Percentiles rank a stretch among this genome's conserved stretches.
Conservation (phyloP, 2,888 invertebrate genomes). For the Aethes cnicana region DNA sequence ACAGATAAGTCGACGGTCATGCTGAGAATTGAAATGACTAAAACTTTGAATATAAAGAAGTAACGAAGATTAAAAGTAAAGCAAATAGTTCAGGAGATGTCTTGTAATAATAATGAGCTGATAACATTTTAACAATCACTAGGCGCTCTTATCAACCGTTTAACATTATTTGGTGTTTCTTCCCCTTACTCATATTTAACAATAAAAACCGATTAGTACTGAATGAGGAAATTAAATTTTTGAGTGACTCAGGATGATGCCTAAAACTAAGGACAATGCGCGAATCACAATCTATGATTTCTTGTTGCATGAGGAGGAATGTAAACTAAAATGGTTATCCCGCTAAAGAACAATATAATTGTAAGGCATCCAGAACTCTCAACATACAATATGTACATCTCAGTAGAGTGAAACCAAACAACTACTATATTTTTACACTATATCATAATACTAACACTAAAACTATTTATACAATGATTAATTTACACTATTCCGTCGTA, state of each 20-base stretch:
- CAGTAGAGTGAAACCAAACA: conserved; percentile 37
- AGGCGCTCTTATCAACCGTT: too few species aligned
- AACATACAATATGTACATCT: conserved; percentile 48
- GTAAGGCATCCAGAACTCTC: conserved; percentile 33
- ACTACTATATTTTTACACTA: conserved; percentile 38
- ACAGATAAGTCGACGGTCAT: conserved; percentile 16
- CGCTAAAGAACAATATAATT: conserved; percentile 35
- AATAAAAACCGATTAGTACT: background rate
- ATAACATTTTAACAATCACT: too few species aligned
- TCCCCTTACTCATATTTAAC: background rate
- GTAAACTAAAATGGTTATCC: conserved; percentile 40
- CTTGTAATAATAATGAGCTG: too few species aligned
- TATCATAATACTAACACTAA: conserved; percentile 36
- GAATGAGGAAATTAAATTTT: background rate
- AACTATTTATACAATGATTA: conserved; percentile 51
- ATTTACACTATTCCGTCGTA: conserved; percentile 48
- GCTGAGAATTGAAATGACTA: conserved; percentile 10
- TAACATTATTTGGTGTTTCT: background rate
- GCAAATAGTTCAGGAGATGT: too few species aligned
- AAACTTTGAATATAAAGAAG: conserved; percentile 13
- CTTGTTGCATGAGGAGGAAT: conserved; percentile 40
- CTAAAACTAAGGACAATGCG: conserved; percentile 22
- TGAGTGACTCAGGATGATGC: conserved; percentile 12
- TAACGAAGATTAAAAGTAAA: too few species aligned
- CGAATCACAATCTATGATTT: conserved; percentile 16